phyloP scores from a whole-genome alignment of 2,113 vertebrate species.

The Monarcha castaneiventris region DNA sequence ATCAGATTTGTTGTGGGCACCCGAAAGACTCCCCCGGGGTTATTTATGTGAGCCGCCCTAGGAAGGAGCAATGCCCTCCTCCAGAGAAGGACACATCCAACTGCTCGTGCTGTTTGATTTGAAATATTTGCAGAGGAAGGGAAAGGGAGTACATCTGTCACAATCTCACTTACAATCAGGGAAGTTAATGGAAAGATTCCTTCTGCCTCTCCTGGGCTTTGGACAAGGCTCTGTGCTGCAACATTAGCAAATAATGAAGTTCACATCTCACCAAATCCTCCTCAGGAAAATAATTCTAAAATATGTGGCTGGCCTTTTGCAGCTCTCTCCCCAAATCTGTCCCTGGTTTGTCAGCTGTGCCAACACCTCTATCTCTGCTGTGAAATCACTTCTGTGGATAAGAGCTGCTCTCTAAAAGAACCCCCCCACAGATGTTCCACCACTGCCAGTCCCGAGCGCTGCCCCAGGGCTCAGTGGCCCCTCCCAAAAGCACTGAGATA shows the following conservation, averaged over 20 bases:
- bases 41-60: not conserved
- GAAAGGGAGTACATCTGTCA: constrained; percentile 32
- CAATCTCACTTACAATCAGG: constrained; percentile 4
- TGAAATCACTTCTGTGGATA: not conserved
- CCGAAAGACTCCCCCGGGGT: not conserved
- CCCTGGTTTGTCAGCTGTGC: not conserved
- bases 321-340: not conserved
- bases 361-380: not conserved
- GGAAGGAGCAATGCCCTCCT: not conserved
- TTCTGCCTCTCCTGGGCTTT: constrained; percentile 27
- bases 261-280: constrained; percentile 14
- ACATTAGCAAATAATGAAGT: constrained; percentile 26
- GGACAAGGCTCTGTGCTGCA: not conserved
- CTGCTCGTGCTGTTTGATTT: not conserved
- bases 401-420: not conserved
- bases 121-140: not conserved
- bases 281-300: constrained; percentile 8
- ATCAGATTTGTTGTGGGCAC: not conserved
- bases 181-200: constrained; percentile 52
- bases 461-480: not conserved
- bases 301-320: not conserved
- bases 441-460: not conserved
- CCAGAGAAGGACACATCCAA: not conserved
- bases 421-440: fast-evolving
- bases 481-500: not conserved